These are phyloP conservation scores for Hirundo rustica DNA, from an alignment of 2,797 vertebrate genomes.

Conservation along the genomic window DNA sequence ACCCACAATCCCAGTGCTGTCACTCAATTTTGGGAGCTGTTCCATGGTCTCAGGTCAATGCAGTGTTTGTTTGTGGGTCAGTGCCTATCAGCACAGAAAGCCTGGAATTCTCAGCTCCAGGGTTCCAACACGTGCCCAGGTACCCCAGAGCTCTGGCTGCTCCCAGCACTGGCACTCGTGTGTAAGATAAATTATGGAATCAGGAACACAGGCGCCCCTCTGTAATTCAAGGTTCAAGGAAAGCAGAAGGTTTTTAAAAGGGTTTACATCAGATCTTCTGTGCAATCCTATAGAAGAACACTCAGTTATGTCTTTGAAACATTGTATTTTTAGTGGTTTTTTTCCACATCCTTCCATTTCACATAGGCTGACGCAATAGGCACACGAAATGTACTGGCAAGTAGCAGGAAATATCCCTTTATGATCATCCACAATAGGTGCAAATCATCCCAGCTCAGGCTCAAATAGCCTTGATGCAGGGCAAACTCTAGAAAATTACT, in stretches of 20 bases:
- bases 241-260: not conserved
- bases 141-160: too few species aligned
- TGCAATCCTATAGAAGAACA: not conserved
- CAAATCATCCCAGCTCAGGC: not conserved
- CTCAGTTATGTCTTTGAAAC: not conserved
- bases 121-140: too few species aligned
- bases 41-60: too few species aligned
- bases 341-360: not conserved
- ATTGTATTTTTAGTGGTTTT: rapidly evolving
- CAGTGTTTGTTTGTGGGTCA: too few species aligned
- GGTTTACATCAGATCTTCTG: not conserved
- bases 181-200: not conserved
- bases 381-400: not conserved
- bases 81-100: too few species aligned
- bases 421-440: not conserved
- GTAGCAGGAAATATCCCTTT: not conserved
- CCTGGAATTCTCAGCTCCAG: too few species aligned
- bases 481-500: not conserved
- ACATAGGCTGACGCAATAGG: not conserved
- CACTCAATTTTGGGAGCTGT: too few species aligned
- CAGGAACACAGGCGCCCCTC: not conserved
- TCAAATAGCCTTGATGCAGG: not conserved
- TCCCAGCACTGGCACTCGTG: not conserved
- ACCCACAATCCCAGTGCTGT: too few species aligned
- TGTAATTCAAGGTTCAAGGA: not conserved